Percentiles rank a stretch among this genome's conserved stretches.
These are phyloP conservation scores for Oncorhynchus nerka DNA, from an alignment of 2,113 vertebrate species.

Conservation along the genomic window DNA sequence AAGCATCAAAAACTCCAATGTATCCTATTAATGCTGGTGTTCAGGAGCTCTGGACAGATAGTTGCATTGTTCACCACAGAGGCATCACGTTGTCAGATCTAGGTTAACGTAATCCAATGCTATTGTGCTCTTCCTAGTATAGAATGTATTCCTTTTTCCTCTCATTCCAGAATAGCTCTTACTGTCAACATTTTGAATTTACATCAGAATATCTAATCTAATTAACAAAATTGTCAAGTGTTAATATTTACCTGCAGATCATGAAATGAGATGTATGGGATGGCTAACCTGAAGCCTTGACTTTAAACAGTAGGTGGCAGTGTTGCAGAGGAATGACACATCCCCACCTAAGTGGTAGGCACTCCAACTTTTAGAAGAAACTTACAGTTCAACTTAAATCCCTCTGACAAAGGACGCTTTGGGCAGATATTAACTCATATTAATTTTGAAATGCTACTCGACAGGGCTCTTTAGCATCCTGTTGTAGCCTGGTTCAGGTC, in stretches of 20 bases:
- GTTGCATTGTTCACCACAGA: neutral
- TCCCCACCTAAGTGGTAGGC: neutral
- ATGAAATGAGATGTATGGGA: neutral
- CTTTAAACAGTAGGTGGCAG: slow-evolving; percentile 51
- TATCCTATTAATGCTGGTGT: slow-evolving; percentile 21
- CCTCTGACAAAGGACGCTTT: neutral
- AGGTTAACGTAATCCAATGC: too few species aligned
- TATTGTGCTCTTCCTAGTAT: too few species aligned
- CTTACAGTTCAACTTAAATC: neutral
- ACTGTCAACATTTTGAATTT: neutral
- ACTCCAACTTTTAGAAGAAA: neutral
- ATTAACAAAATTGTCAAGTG: neutral
- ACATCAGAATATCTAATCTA: neutral
- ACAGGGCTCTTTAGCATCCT: neutral
- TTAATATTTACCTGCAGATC: neutral
- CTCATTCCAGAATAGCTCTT: too few species aligned
- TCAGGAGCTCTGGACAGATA: slow-evolving; percentile 5
- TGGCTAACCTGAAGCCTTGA: neutral
- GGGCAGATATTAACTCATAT: neutral
- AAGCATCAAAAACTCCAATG: slow-evolving; percentile 16
- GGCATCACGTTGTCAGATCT: neutral
- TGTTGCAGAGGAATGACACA: slow-evolving; percentile 39
- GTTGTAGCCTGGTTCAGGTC: neutral
- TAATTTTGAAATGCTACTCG: neutral
- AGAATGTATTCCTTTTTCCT: too few species aligned